Evolutionary conservation across 2,113 vertebrate species (phyloP), one percentile per base, ranked within the genome.

Genomic region (Mola mola): DNA sequence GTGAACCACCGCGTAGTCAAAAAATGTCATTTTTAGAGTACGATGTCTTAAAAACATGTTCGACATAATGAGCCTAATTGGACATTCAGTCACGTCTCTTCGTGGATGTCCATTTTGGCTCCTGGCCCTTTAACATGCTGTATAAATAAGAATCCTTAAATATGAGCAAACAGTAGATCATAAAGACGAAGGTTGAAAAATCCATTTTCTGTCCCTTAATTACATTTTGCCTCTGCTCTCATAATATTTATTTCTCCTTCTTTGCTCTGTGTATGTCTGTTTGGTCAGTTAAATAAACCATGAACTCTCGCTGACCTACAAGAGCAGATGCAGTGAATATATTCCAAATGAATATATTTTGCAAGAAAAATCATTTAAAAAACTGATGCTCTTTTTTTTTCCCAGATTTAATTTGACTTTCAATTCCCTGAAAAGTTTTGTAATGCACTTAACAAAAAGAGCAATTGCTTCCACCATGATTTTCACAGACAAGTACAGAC

Each of bases 251-350:
- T 52, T 78, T 57, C 66, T 59, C 52, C 9, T 59, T 48, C 11
- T 81, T 82, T 82, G 56, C 76, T 72, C 66, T 34, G 53, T 79
- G 78, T 50, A 43, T 71, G 61, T 81, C 70, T 86, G 63, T 87
- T 87, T 88, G 67, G 65, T 46, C 71, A 83, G 77, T 76, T 81
- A 78, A 86, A 79, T 87, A 82, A 79, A 71, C 55, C 60, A 46
- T 49, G 43, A 60, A 50, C 62, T 81, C 44, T 47, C 9, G 20
- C 12, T 65, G 76, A 84, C 74, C 71, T 61, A 51, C 61, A 47
- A 6, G 44, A 79, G 72, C 59, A 56, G 8, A 26, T 33, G 42
- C 48, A 1, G 64, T 33, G 40, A 57, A 63, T 57, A 66, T 68
- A 62, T 72, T 55, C 64, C 69, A 56, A n/a, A n/a, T 4, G 44